A percentile compares a stretch with the other conserved stretches of the same genome.
phyloP scores from a whole-genome alignment of 2,888 invertebrate species.

The Sturmia bella region DNA sequence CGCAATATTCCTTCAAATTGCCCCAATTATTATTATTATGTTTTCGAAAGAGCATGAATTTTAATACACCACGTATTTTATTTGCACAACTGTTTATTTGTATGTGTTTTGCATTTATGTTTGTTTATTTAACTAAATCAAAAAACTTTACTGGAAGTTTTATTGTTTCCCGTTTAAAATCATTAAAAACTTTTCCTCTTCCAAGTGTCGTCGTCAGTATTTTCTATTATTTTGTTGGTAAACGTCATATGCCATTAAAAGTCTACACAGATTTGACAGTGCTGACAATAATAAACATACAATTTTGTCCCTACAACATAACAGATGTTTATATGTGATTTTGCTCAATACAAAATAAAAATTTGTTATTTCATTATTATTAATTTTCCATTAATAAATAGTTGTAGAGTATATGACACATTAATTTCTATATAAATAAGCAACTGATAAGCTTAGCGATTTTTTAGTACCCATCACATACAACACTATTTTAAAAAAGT shows the following conservation, averaged over 20 bases:
- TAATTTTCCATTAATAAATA: too few relatives aligned
- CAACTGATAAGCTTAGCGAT: neutral
- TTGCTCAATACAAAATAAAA: too few relatives aligned
- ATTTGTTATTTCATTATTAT: too few relatives aligned
- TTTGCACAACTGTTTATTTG: constrained; percentile 36
- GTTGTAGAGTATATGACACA: too few relatives aligned
- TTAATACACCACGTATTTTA: constrained; percentile 42
- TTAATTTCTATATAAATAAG: too few relatives aligned
- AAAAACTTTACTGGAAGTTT: constrained; percentile 40
- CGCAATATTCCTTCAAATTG: constrained; percentile 14
- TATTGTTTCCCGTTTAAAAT: constrained; percentile 42
- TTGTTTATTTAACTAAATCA: constrained; percentile 29
- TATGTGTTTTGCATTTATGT: constrained; percentile 2
- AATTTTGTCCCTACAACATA: neutral
- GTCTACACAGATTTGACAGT: constrained; percentile 34
- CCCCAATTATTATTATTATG: neutral
- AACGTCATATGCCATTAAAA: constrained; percentile 53
- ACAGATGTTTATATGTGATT: too few relatives aligned
- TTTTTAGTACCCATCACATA: neutral
- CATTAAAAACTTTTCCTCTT: constrained; percentile 51
- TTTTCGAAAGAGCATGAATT: neutral
- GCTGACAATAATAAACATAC: neutral
- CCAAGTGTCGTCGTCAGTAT: constrained; percentile 63
- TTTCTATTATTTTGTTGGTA: constrained; percentile 48
- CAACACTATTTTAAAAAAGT: constrained; percentile 2